Evolutionary conservation across 1,140 invertebrate genomes (phyloP).

Genomic region (Globodera ellingtonae): DNA sequence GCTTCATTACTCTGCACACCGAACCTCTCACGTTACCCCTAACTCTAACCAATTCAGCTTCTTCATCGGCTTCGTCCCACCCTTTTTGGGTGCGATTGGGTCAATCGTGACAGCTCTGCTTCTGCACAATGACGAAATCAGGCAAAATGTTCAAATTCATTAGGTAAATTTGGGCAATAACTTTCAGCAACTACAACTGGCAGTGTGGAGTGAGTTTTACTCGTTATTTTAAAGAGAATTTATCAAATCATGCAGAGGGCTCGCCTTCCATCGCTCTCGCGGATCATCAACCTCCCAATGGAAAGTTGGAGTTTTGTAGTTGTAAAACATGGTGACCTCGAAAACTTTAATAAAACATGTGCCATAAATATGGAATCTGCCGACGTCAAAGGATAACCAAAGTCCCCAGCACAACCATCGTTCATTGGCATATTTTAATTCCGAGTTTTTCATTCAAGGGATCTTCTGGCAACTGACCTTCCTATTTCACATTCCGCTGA

Average conservation of each 20-base stretch:
- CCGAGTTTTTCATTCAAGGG: constrained; percentile 41
- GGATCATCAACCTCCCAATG: constrained; percentile 60
- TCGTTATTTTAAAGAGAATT: constrained; percentile 11
- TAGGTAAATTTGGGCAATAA: not conserved
- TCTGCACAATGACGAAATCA: constrained; percentile 64
- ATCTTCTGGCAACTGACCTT: constrained; percentile 60
- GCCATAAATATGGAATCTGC: too few relatives aligned
- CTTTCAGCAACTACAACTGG: constrained; percentile 61
- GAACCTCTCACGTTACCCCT: too few relatives aligned
- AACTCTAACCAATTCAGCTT: constrained; percentile 30
- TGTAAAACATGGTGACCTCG: not conserved
- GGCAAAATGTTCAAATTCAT: constrained; percentile 33
- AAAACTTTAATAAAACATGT: too few relatives aligned
- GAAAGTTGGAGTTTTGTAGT: constrained; percentile 35
- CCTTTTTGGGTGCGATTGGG: constrained; percentile 60
- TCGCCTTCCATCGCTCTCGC: constrained; percentile 57
- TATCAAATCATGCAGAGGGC: constrained; percentile 49
- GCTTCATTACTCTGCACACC: not conserved
- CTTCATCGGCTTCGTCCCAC: constrained; percentile 61
- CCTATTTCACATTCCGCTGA: constrained; percentile 57
- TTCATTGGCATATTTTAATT: not conserved
- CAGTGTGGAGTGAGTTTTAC: constrained; percentile 59
- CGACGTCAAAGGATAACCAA: too few relatives aligned
- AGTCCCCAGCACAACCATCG: too few relatives aligned
- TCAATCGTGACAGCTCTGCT: constrained; percentile 61